Conservation (phyloP, 1,140 invertebrate species). For the Hypothenemus hampei region DNA sequence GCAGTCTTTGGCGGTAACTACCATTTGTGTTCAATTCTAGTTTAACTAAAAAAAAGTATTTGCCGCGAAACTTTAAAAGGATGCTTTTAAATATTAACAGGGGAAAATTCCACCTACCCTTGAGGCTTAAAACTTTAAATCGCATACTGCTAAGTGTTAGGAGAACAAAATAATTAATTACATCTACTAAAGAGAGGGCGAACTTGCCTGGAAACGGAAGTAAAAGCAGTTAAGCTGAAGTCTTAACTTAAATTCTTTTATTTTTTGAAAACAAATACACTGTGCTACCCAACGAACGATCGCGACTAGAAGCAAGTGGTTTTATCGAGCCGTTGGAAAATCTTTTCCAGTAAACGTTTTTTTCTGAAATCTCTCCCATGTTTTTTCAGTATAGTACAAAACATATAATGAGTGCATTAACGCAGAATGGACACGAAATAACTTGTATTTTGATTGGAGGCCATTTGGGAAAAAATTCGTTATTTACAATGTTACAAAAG, state of each 20-base stretch:
- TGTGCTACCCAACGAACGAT: too few species aligned
- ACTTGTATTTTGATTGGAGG: constrained; percentile 77
- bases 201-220: constrained; percentile 7
- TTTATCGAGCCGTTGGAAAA: too few species aligned
- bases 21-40: not conserved
- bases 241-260: constrained; percentile 2
- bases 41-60: too few species aligned
- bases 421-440: constrained; percentile 57
- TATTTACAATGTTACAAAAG: constrained; percentile 81
- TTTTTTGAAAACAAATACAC: too few species aligned
- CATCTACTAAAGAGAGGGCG: not conserved
- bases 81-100: too few species aligned
- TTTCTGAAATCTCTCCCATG: not conserved
- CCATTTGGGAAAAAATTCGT: constrained; percentile 75
- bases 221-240: constrained; percentile 9
- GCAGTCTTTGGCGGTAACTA: constrained; percentile 79
- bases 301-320: too few species aligned
- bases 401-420: constrained; percentile 75
- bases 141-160: constrained; percentile 6
- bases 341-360: not conserved
- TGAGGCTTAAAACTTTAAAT: constrained; percentile 8
- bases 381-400: constrained; percentile 79
- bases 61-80: too few species aligned
- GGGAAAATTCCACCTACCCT: not conserved
- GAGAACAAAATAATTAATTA: constrained; percentile 18